Conservation (phyloP, 1,140 invertebrate species). For the Hyles vespertilio region DNA sequence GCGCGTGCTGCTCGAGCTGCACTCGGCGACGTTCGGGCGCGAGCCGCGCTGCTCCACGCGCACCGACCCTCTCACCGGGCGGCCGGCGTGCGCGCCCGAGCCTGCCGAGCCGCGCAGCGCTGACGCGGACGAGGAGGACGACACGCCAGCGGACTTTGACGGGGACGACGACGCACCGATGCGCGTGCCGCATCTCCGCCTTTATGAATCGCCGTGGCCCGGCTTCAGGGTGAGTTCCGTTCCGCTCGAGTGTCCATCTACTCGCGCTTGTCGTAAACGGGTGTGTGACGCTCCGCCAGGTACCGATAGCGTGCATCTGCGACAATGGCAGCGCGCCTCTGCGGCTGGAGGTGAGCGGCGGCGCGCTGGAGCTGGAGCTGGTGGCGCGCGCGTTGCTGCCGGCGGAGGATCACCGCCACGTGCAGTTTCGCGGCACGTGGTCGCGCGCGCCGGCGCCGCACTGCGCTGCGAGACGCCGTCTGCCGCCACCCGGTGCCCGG, state of each 20-base stretch:
- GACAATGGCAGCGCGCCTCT: slow-evolving; percentile 75
- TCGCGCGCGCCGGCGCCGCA: slow-evolving; percentile 56
- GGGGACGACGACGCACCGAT: slow-evolving; percentile 44
- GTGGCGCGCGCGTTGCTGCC: slow-evolving; percentile 74
- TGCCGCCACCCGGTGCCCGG: slow-evolving; percentile 79
- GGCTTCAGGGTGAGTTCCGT: slow-evolving; percentile 47
- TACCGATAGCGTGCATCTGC: slow-evolving; percentile 82
- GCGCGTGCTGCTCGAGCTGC: slow-evolving; percentile 76
- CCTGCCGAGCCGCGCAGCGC: slow-evolving; percentile 28
- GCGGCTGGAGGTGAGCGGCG: slow-evolving; percentile 32
- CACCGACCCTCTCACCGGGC: slow-evolving; percentile 82
- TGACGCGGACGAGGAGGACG: slow-evolving; percentile 27
- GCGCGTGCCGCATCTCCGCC: slow-evolving; percentile 47
- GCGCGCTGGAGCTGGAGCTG: slow-evolving; percentile 67
- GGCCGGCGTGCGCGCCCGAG: slow-evolving; percentile 55
- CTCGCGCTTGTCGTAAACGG: not conserved
- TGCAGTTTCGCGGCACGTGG: slow-evolving; percentile 82
- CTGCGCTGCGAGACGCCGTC: slow-evolving; percentile 56
- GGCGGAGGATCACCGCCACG: slow-evolving; percentile 81
- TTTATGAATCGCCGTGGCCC: slow-evolving; percentile 61
- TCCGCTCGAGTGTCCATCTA: not conserved
- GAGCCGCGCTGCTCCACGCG: slow-evolving; percentile 79
- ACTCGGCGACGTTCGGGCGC: slow-evolving; percentile 52
- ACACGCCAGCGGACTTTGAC: slow-evolving; percentile 39
- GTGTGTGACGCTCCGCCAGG: slow-evolving; percentile 38